A percentile compares a stretch with the other conserved stretches of the same genome.
Evolutionary conservation across 2,888 invertebrate genomes (phyloP).

Genomic region (Helobdella robusta): DNA sequence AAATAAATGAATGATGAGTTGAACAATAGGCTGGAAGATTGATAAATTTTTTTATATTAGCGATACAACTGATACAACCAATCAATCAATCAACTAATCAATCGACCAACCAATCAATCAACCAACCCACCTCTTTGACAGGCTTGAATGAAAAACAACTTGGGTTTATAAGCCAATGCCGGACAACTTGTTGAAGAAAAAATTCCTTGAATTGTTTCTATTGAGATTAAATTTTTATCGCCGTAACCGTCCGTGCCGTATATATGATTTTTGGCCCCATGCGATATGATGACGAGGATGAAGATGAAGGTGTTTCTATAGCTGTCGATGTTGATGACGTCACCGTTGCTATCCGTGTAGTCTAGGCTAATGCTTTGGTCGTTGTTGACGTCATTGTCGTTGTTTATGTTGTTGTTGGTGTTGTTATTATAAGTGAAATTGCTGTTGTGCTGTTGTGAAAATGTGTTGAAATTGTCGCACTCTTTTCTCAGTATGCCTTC

Average conservation of each 20-base stretch:
- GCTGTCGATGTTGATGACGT: neutral
- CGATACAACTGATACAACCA: too few species aligned
- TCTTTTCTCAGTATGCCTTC: too few species aligned
- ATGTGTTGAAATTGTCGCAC: too few species aligned
- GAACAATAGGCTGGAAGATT: too few species aligned
- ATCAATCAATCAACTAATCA: too few species aligned
- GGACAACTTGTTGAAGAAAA: neutral
- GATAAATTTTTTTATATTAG: too few species aligned
- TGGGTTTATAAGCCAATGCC: constrained; percentile 6
- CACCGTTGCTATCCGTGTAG: neutral
- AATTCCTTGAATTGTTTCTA: neutral
- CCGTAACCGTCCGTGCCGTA: constrained; percentile 9
- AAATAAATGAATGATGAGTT: too few species aligned
- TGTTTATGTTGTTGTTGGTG: neutral
- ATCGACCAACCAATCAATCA: too few species aligned
- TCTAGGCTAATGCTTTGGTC: neutral
- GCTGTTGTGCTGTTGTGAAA: too few species aligned
- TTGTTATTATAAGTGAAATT: neutral
- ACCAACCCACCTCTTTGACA: constrained; percentile 16
- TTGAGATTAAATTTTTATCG: neutral
- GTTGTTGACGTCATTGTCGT: neutral
- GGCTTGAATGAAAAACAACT: constrained; percentile 18
- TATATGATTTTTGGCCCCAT: constrained; percentile 9
- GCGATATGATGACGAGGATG: constrained; percentile 7
- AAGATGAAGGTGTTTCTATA: neutral